A percentile compares a stretch with the other conserved stretches of the same genome.
Evolutionary conservation across 2,888 invertebrate genomes (phyloP).

Genomic region (Drosophila incognita): DNA sequence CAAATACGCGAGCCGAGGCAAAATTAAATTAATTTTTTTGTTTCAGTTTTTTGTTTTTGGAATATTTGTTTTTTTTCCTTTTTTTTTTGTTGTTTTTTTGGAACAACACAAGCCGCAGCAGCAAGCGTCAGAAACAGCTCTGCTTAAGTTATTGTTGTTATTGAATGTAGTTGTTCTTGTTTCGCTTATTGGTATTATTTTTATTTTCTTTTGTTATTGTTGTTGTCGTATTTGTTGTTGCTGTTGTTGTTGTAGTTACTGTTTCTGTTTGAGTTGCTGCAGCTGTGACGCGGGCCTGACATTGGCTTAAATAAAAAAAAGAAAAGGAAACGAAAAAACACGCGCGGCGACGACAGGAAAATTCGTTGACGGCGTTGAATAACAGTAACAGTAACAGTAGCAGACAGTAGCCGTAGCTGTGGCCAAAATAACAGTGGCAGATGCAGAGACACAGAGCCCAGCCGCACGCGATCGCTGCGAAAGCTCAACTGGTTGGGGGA

Average conservation of each 20-base stretch:
- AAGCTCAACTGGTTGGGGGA: constrained; percentile 78
- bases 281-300: constrained; percentile 46
- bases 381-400: constrained; percentile 2
- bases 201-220: constrained; percentile 16
- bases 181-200: constrained; percentile 17
- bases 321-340: constrained; percentile 2
- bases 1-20: constrained; percentile 46
- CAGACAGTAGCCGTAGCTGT: constrained; percentile 8
- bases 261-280: constrained; percentile 42
- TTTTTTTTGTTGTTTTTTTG: neutral
- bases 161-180: constrained; percentile 43
- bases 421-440: constrained; percentile 5
- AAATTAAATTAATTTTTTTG: constrained; percentile 50
- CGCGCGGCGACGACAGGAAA: constrained; percentile 18
- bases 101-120: constrained; percentile 24
- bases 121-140: constrained; percentile 38
- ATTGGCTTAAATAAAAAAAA: constrained; percentile 30
- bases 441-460: constrained; percentile 61
- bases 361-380: constrained; percentile 16
- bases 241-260: constrained; percentile 23
- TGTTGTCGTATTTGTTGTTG: constrained; percentile 26
- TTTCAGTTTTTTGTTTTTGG: constrained; percentile 32
- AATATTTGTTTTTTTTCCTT: constrained; percentile 2
- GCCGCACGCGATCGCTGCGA: constrained; percentile 81
- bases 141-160: constrained; percentile 51